These are phyloP conservation scores for Pogonocichla stellata DNA, from an alignment of 2,113 vertebrate species.

Conservation along the genomic window DNA sequence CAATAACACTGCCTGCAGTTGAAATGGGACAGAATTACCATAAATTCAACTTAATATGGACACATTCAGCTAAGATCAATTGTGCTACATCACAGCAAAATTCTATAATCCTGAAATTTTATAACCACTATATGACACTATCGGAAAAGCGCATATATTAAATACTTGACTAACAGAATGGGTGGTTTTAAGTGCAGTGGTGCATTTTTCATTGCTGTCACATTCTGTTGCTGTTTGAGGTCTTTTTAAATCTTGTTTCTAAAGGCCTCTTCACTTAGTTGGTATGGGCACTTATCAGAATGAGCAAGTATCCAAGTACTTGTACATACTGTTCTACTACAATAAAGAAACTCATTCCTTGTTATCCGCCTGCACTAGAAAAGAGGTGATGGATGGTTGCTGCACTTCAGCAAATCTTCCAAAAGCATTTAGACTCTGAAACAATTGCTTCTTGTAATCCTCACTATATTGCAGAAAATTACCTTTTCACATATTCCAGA, in stretches of 20 bases:
- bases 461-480: background rate
- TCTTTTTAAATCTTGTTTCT: background rate
- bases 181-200: background rate
- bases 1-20: slow-evolving; percentile 25
- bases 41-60: slow-evolving; percentile 49
- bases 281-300: background rate
- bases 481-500: background rate
- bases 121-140: background rate
- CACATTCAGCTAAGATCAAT: slow-evolving; percentile 10
- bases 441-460: background rate
- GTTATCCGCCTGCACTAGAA: background rate
- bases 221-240: background rate
- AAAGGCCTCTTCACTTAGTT: background rate
- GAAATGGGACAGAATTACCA: slow-evolving; percentile 62
- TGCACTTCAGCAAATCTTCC: background rate
- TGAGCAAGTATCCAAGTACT: background rate
- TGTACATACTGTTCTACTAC: background rate
- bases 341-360: background rate
- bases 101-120: background rate
- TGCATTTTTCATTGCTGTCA: background rate
- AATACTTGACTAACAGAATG: background rate
- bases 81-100: slow-evolving; percentile 10
- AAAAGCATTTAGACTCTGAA: background rate
- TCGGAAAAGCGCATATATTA: background rate
- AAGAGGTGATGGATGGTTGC: background rate